Conservation (phyloP, 2,888 invertebrate genomes). For the Macaria notata region DNA sequence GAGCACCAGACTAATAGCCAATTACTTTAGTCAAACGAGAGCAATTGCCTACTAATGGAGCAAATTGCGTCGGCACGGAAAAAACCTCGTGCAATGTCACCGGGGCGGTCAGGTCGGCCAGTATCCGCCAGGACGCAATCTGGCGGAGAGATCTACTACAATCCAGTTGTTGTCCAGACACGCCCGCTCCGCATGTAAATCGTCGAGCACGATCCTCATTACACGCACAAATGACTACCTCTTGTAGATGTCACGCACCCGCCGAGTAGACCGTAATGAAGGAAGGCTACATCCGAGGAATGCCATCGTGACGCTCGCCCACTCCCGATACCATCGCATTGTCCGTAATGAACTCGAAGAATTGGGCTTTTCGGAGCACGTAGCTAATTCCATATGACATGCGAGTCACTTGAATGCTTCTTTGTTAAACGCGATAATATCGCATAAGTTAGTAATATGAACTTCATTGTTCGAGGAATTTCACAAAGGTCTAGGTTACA, state of each 20-base stretch:
- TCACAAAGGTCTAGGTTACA: conserved; percentile 32
- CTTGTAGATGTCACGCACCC: conserved; percentile 49
- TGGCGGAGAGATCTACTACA: conserved; percentile 48
- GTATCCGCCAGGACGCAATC: conserved; percentile 52
- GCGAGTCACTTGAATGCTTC: conserved; percentile 48
- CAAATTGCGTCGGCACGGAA: conserved; percentile 43
- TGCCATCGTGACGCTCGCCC: conserved; percentile 63
- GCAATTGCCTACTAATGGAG: conserved; percentile 51
- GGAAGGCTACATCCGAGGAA: conserved; percentile 52
- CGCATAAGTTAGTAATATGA: conserved; percentile 34
- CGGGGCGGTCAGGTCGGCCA: conserved; percentile 29
- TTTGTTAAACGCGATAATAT: conserved; percentile 40
- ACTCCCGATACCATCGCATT: conserved; percentile 62
- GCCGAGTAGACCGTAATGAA: conserved; percentile 47
- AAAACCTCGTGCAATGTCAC: conserved; percentile 48
- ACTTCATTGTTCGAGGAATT: conserved; percentile 30
- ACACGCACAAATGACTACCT: conserved; percentile 51
- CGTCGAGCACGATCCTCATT: conserved; percentile 57
- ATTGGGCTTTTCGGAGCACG: conserved; percentile 54
- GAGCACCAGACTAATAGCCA: conserved; percentile 36
- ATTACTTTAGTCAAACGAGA: conserved; percentile 46
- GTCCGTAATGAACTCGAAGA: conserved; percentile 57
- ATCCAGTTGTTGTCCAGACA: conserved; percentile 49
- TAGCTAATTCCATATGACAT: conserved; percentile 40
- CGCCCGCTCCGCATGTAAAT: conserved; percentile 43